These are phyloP conservation scores for Hyperopisus bebe DNA, from an alignment of 2,113 vertebrate genomes.

Conservation along the genomic window DNA sequence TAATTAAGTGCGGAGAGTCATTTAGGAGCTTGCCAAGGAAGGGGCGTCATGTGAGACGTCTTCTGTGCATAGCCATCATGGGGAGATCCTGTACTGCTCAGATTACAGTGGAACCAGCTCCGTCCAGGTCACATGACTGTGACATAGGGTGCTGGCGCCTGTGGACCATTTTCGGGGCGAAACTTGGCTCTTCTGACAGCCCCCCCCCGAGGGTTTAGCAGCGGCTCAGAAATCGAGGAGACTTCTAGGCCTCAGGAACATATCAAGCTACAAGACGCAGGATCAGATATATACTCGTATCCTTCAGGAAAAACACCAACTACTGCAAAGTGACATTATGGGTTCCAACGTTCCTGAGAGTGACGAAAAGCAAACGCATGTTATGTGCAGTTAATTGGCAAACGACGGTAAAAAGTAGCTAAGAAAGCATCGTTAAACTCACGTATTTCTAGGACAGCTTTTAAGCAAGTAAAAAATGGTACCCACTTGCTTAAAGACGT, in stretches of 20 bases:
- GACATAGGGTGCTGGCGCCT: neutral
- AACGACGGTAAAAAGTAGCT: neutral
- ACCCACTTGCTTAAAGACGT: neutral
- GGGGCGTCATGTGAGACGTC: conserved; percentile 16
- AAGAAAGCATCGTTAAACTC: neutral
- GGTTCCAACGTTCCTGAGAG: neutral
- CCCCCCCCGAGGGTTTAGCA: neutral
- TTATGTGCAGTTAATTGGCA: neutral
- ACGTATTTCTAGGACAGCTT: neutral
- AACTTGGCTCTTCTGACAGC: neutral
- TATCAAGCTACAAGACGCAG: neutral
- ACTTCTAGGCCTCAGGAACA: neutral
- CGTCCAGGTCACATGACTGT: neutral
- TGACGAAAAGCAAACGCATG: neutral
- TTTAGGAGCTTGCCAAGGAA: conserved; percentile 87
- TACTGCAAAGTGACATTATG: neutral
- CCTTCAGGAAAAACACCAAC: neutral
- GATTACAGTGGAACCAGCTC: conserved; percentile 5
- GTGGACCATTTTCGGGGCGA: neutral
- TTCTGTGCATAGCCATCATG: neutral
- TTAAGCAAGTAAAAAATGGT: neutral
- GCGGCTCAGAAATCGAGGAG: neutral
- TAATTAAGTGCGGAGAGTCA: conserved; percentile 99
- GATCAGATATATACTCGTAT: neutral
- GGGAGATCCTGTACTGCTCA: conserved; percentile 5